Evolutionary conservation across 2,113 vertebrate species (phyloP), one percentile per base, ranked within the genome.

Genomic region (Cichladusa arquata): DNA sequence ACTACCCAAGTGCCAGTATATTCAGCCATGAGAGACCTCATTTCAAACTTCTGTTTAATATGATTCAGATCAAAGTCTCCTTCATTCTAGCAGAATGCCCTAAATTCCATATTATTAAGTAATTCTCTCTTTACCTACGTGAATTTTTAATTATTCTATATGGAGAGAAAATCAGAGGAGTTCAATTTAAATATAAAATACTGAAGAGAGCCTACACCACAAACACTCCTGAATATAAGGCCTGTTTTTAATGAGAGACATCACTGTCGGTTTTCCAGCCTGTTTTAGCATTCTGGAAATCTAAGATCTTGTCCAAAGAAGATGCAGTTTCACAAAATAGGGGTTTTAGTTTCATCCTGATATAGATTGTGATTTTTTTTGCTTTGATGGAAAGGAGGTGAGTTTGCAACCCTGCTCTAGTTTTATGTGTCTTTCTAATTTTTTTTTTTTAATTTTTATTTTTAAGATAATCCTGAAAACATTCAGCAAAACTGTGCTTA

Each of bases 41-140:
- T 87, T 94, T 95, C 57, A 81, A 77, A 50, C 62, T 86, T 81
- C 51, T 90, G 17, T 29, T 92, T 93, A 66, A 81, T 81, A 42
- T 56, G 44, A 90, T 73, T 74, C 76, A 93, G 72, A 94, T 94
- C 88, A 90, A 95, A 97, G 92, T 47, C 50, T 90, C 54, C 19
- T 62, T 47, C 47, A 80, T 88, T 86, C 50, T 38, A 77, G 16
- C 15, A 71, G 82, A 92, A 88, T 81, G 58, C 6, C 56, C 42
- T 62, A 66, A 88, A 81, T 96, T 86, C 47, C 18, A 16, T 73
- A 42, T 29, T 86, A 73, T 42, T 53, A 79, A 87, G 47, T 67
- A 79, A 79, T 76, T 91, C 24, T 71, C 20, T 61, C 48, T 93
- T 85, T 92, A 88, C 53, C 19, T 82, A 82, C 51, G 25, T 90